These are phyloP conservation scores for Ischnus inquisitorius DNA, from an alignment of 2,888 invertebrate species.

Conservation along the genomic window DNA sequence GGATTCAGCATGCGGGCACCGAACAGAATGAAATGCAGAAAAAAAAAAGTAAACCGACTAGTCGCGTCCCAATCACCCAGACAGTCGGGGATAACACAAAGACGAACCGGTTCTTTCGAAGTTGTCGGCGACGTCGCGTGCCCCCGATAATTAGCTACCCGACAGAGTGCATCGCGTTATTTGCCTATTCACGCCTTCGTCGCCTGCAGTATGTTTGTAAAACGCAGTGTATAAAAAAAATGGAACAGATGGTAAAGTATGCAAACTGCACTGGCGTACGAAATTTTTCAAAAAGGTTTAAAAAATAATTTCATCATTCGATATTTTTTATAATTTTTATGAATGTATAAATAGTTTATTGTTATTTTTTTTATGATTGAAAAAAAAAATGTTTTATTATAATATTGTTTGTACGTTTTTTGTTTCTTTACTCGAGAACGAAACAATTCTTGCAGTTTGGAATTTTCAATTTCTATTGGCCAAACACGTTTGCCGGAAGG, in stretches of 20 bases:
- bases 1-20: constrained; percentile 66
- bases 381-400: neutral
- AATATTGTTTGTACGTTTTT: no score
- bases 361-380: neutral
- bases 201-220: constrained; percentile 20
- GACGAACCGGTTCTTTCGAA: constrained; percentile 59
- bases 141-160: constrained; percentile 67
- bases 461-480: neutral
- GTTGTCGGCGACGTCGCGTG: constrained; percentile 64
- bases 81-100: constrained; percentile 55
- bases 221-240: constrained; percentile 21
- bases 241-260: constrained; percentile 11
- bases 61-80: constrained; percentile 49
- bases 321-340: no score
- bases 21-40: constrained; percentile 54
- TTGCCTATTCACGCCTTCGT: constrained; percentile 61
- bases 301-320: no score
- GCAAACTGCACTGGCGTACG: neutral
- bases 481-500: neutral
- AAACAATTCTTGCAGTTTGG: neutral
- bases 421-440: no score
- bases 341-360: no score
- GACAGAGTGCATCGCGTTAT: constrained; percentile 53
- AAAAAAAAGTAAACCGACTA: constrained; percentile 54
- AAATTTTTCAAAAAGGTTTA: neutral